Evolutionary conservation across 30 jellyfish, hydroid and myxozoan genomes (phyloP), one percentile per base, ranked within the genome.

Genomic region (Sanderia malayensis): DNA sequence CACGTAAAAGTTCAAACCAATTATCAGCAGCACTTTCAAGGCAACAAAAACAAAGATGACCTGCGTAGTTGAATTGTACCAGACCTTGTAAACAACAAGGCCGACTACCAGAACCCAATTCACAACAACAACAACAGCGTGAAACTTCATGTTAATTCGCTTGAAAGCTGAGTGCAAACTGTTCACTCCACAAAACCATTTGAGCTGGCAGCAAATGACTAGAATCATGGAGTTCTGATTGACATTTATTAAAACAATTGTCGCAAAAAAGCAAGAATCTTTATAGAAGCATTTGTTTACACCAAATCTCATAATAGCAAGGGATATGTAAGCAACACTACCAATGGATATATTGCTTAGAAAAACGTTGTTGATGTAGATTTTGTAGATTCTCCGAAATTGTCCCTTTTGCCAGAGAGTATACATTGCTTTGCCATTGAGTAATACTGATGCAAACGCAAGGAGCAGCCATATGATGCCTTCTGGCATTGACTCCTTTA

Each of bases 211-310:
- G 20, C 31, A 9, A 44, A 78, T 34, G 8, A 78, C 58, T 44
- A 74, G 65, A 28, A 78, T 66, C 76, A 78, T 65, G 27, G 89
- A 78, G 6, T 64, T 63, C 21, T 78, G 89, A 27, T 78, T 64
- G 26, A 64, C 75, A 25, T 78, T 66, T 19, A 82, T 78, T 44
- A 53, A 25, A 2, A 64, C 31, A 26, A 66, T 23, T 9, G 58
- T 18, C 15, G 62, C 73, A 53, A 78, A 46, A 55, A 46, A 78
- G 71, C 73, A 47, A 9, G 66, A 46, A 24, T 78, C 82, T 45
- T 82, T 30, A 26, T 49, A 45, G 17, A 37, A 53, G 44, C 89
- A 78, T 11, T 17, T 17, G 24, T 53, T 4, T 26, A 10, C 37
- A 2, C 71, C 89, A 33, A 78, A 65, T 34, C 34, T 30, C 17